Conservation (phyloP, 2,888 invertebrate genomes). For the Tipula confusa region DNA sequence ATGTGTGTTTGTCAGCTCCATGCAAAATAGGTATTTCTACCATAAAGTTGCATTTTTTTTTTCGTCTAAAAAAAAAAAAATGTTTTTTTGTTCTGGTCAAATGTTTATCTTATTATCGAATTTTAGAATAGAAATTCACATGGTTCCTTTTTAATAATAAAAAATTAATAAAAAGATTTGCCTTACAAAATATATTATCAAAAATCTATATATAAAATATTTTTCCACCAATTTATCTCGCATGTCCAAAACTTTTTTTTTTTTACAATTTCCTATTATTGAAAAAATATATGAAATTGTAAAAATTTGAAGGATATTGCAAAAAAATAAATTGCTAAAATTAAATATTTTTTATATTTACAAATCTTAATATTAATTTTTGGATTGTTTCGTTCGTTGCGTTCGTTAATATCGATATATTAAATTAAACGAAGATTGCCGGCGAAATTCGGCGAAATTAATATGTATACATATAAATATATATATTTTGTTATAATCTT, state of each 20-base stretch:
- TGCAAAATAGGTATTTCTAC: conserved; percentile 69
- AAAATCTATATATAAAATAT: background rate
- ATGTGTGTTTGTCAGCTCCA: conserved; percentile 56
- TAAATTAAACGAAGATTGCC: background rate
- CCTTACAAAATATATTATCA: background rate
- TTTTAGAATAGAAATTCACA: conserved; percentile 56
- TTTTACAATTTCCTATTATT: background rate
- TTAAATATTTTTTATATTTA: background rate
- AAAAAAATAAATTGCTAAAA: background rate
- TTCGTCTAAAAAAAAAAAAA: too few species aligned
- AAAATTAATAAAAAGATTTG: conserved; percentile 26
- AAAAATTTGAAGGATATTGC: background rate
- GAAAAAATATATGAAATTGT: background rate
- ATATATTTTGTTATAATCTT: background rate
- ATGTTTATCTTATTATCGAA: conserved; percentile 12
- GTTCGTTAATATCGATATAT: background rate
- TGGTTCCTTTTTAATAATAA: conserved; percentile 56
- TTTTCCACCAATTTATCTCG: background rate
- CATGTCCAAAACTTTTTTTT: background rate
- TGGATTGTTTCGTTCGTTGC: conserved; percentile 12
- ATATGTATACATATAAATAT: background rate
- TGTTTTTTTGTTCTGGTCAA: too few species aligned
- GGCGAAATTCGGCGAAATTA: background rate
- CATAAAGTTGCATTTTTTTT: conserved; percentile 28
- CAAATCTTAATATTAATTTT: conserved; percentile 25